These are phyloP conservation scores for Pseudorhombus dupliciocellatus DNA, from an alignment of 2,113 vertebrate species.

Conservation along the genomic window DNA sequence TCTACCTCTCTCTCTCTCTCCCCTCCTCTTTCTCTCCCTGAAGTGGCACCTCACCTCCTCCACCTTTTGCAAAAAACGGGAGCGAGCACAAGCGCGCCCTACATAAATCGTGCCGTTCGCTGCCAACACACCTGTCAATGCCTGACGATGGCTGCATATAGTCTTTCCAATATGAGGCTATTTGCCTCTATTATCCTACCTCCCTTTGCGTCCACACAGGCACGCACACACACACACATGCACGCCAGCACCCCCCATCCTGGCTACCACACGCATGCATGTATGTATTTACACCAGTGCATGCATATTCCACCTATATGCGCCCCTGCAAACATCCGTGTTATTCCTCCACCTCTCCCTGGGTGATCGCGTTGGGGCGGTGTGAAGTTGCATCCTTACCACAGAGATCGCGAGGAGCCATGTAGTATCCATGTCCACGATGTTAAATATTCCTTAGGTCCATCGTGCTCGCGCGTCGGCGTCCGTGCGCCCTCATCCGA, in stretches of 20 bases:
- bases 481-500: conserved; percentile 54
- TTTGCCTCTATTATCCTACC: conserved; percentile 37
- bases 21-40: background rate
- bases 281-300: conserved; percentile 21
- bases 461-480: conserved; percentile 59
- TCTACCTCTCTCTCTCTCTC: conserved; percentile 17
- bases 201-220: conserved; percentile 27
- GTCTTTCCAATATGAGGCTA: conserved; percentile 42
- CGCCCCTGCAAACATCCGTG: background rate
- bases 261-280: conserved; percentile 29
- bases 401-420: conserved; percentile 74
- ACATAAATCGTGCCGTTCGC: conserved; percentile 65
- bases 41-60: conserved; percentile 47
- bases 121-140: conserved; percentile 75
- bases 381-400: conserved; percentile 80
- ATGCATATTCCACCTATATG: conserved; percentile 14
- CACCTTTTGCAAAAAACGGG: conserved; percentile 51
- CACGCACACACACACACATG: conserved; percentile 33
- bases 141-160: conserved; percentile 43
- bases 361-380: conserved; percentile 64
- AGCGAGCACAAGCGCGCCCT: conserved; percentile 62
- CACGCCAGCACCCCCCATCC: conserved; percentile 33
- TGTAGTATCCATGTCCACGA: conserved; percentile 63
- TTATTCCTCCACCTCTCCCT: background rate
- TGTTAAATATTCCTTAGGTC: conserved; percentile 66